Conservation (phyloP, 1,140 invertebrate genomes). For the Drosophila teissieri region DNA sequence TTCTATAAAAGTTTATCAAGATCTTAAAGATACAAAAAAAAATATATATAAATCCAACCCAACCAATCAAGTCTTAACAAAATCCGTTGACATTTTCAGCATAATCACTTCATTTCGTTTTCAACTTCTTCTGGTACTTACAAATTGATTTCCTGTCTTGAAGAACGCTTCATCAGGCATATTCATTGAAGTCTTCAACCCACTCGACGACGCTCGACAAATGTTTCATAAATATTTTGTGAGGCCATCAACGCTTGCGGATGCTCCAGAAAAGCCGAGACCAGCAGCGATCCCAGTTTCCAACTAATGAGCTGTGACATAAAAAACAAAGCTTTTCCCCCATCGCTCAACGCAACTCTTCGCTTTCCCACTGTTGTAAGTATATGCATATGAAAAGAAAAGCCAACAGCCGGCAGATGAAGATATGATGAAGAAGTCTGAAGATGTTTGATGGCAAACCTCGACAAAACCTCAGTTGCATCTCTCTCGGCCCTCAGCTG, state of each 20-base stretch:
- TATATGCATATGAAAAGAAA: slow-evolving; percentile 11
- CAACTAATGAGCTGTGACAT: slow-evolving; percentile 76
- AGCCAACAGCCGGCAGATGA: slow-evolving; percentile 8
- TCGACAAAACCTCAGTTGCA: slow-evolving; percentile 52
- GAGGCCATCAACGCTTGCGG: slow-evolving; percentile 63
- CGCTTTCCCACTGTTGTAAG: slow-evolving; percentile 10
- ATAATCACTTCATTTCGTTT: slow-evolving; percentile 21
- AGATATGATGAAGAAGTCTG: slow-evolving; percentile 46
- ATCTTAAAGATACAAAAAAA: not conserved
- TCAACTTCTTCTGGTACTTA: slow-evolving; percentile 15
- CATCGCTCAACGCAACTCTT: not conserved
- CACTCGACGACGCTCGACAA: slow-evolving; percentile 44
- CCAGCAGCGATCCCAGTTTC: slow-evolving; percentile 18
- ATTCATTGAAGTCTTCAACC: slow-evolving; percentile 29
- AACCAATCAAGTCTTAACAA: slow-evolving; percentile 4
- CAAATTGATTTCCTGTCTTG: slow-evolving; percentile 56
- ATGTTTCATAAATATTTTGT: slow-evolving; percentile 63
- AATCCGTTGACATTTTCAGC: slow-evolving; percentile 26
- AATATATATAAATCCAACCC: not conserved
- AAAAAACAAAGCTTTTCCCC: slow-evolving; percentile 69
- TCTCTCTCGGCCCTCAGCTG: slow-evolving; percentile 41
- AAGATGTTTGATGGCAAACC: slow-evolving; percentile 71
- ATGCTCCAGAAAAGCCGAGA: slow-evolving; percentile 34
- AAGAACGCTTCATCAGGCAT: slow-evolving; percentile 29
- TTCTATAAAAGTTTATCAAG: not conserved